Evolutionary conservation across 1,140 invertebrate genomes (phyloP).

Genomic region (Calliopsis andreniformis): DNA sequence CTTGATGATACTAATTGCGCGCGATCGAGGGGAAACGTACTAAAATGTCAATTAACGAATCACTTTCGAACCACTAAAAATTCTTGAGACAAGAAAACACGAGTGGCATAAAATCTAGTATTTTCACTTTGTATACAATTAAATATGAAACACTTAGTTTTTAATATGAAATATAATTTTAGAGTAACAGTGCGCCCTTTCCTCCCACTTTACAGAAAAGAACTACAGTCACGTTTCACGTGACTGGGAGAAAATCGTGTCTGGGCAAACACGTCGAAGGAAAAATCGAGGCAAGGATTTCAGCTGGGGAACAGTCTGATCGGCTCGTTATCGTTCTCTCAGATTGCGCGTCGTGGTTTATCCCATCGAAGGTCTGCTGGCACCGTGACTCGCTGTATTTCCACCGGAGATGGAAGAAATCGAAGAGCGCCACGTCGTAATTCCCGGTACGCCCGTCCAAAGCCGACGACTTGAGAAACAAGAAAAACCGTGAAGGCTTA

Average conservation of each 20-base stretch:
- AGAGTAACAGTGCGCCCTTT: too few relatives aligned
- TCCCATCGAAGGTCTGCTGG: constrained; percentile 48
- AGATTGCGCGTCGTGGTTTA: constrained; percentile 54
- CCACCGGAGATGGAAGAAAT: constrained; percentile 62
- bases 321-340: constrained; percentile 53
- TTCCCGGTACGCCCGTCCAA: constrained; percentile 51
- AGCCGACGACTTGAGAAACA: constrained; percentile 5
- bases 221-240: too few relatives aligned
- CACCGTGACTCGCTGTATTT: constrained; percentile 42
- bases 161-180: too few relatives aligned
- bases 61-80: background rate
- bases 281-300: constrained; percentile 38
- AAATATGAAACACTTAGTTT: too few relatives aligned
- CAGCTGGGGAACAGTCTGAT: constrained; percentile 40
- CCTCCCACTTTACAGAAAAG: too few relatives aligned
- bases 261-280: background rate
- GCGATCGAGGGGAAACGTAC: background rate
- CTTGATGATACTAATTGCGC: background rate
- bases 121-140: too few relatives aligned
- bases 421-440: constrained; percentile 51
- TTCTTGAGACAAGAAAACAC: too few relatives aligned
- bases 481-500: constrained; percentile 24
- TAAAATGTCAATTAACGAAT: too few relatives aligned
- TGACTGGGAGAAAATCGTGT: background rate
- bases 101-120: too few relatives aligned